phyloP scores from a whole-genome alignment of 1,140 invertebrate genomes.

The Procambarus clarkii region DNA sequence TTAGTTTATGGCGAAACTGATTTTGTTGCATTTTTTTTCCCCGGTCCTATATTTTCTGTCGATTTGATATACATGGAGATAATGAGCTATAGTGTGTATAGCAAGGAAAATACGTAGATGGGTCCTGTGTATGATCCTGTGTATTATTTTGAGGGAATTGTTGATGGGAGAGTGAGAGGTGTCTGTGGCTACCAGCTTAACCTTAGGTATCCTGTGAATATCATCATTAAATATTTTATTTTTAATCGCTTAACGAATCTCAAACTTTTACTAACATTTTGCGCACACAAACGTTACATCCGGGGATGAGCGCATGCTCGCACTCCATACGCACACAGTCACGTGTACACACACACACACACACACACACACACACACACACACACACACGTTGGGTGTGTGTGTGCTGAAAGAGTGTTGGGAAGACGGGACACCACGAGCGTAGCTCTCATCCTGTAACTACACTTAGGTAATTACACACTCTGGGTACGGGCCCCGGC shows the following conservation, averaged over 20 bases:
- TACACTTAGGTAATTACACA: no score
- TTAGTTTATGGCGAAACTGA: background rate
- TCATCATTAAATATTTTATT: background rate
- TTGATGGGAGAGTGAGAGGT: no score
- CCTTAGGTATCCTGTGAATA: background rate
- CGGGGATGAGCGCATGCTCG: background rate
- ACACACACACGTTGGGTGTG: slow-evolving; percentile 19
- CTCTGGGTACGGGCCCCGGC: no score
- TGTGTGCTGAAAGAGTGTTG: no score
- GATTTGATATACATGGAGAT: background rate
- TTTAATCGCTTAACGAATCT: background rate
- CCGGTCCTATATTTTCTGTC: background rate
- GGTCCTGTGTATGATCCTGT: no score
- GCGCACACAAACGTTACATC: background rate
- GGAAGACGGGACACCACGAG: no score
- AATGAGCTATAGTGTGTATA: background rate
- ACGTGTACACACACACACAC: background rate
- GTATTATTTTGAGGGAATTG: no score
- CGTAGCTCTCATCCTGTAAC: no score
- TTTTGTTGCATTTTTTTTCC: background rate
- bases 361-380: slow-evolving; percentile 7
- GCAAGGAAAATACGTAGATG: no score
- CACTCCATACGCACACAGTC: background rate
- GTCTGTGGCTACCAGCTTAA: background rate
- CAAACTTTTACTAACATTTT: background rate